Percentiles rank a stretch among this genome's conserved stretches.
phyloP scores from a whole-genome alignment of 1,140 invertebrate species.

The Trichonephila inaurata region DNA sequence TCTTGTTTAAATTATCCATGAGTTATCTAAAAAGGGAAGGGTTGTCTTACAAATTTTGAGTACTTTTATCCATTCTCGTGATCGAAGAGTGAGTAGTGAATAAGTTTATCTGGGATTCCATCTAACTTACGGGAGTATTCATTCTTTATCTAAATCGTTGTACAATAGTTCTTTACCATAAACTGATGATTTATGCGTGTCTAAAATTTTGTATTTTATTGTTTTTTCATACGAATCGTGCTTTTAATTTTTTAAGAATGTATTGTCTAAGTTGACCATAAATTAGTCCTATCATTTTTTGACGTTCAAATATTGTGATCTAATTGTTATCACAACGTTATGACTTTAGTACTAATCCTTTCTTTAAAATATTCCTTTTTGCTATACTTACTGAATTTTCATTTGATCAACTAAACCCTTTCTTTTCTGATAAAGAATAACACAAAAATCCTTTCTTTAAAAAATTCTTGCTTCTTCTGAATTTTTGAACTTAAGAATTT shows the following conservation, averaged over 20 bases:
- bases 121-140: background rate
- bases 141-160: background rate
- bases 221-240: background rate
- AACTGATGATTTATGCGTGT: background rate
- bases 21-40: background rate
- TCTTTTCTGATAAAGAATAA: no score
- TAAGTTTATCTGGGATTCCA: background rate
- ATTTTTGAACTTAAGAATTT: no score
- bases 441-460: no score
- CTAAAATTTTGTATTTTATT: background rate
- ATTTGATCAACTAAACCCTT: no score
- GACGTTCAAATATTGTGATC: background rate
- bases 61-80: background rate
- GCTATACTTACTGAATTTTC: no score
- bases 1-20: background rate
- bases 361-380: no score
- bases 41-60: background rate
- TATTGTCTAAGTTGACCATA: background rate
- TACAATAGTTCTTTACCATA: background rate
- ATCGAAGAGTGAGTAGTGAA: background rate
- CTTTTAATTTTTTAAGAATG: background rate
- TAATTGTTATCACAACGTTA: no score
- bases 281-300: background rate
- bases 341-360: no score
- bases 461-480: no score